Evolutionary conservation across 2,888 invertebrate species (phyloP), one percentile per base, ranked within the genome.

Genomic region (Pollenia amentaria): DNA sequence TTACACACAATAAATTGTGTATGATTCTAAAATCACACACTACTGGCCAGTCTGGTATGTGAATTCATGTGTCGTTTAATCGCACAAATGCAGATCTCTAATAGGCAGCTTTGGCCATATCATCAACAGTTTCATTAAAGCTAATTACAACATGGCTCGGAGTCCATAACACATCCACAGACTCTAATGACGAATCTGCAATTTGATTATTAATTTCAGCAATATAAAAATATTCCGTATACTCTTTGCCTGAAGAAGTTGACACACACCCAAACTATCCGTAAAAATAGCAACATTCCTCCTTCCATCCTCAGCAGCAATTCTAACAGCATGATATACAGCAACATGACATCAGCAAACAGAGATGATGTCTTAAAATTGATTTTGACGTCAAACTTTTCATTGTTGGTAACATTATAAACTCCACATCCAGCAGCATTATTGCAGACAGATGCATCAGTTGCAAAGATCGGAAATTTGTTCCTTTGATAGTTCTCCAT

Each of bases 331-430:
- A 60, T 73, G 29, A 38, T 73, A 60, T 12, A 29, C 3, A 4
- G 75, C 48, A 46, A 57, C 60, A 48, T n/a, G n/a, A 60, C 60
- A 48, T 73, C 73, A n/a, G 57, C 73, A 73, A 73, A 72, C 6
- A 72, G 57, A 1, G 57, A 44, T 57, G 55, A 73, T 8, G 73
- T 57, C n/a, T 38, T 48, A 38, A 60, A 73, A 60, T 57, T n/a
- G 7, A 73, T 73, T 46, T 46, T 73, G 1, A 29, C 14, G 14
- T 29, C n/a, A n/a, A n/a, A n/a, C n/a, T n/a, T n/a, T n/a, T n/a
- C n/a, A n/a, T n/a, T 69, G 10, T 51, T 8, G 3, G 62, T 42
- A 3, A 69, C 29, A 69, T 69, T 69, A 29, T 9, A 69, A 12
- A 51, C 16, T 1, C 51, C 40, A 55, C 55, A 53, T 1, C 70